A percentile compares a stretch with the other conserved stretches of the same genome.
phyloP scores from a whole-genome alignment of 2,113 vertebrate species.

The Dasyprocta punctata region DNA sequence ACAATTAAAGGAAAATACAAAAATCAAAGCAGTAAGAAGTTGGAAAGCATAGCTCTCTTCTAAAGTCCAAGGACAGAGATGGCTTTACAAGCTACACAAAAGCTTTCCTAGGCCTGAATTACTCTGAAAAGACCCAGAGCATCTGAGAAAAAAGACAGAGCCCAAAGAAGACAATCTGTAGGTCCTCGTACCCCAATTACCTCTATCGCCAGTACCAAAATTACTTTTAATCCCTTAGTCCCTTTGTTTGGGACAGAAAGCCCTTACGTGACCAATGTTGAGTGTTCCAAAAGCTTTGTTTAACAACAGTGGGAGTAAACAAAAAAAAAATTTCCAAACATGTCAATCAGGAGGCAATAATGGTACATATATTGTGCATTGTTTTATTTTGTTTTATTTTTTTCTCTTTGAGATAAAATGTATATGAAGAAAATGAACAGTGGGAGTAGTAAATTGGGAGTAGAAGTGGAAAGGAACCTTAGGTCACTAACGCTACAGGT shows the following conservation, averaged over 20 bases:
- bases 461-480: background rate
- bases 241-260: background rate
- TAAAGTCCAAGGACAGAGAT: background rate
- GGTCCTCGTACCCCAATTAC: rapidly evolving
- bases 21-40: background rate
- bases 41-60: background rate
- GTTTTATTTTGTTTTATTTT: no score
- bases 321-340: no score
- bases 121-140: background rate
- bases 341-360: no score
- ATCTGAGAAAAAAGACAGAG: background rate
- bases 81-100: background rate
- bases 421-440: no score
- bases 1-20: background rate
- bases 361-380: no score
- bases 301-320: no score
- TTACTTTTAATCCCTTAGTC: background rate
- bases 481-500: background rate
- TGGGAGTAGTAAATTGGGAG: background rate
- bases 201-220: rapidly evolving
- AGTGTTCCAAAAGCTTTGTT: background rate
- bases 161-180: background rate
- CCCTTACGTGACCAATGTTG: rapidly evolving
- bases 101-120: background rate
- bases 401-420: no score